phyloP scores from a whole-genome alignment of 2,797 vertebrate genomes.

The Mus minutoides region DNA sequence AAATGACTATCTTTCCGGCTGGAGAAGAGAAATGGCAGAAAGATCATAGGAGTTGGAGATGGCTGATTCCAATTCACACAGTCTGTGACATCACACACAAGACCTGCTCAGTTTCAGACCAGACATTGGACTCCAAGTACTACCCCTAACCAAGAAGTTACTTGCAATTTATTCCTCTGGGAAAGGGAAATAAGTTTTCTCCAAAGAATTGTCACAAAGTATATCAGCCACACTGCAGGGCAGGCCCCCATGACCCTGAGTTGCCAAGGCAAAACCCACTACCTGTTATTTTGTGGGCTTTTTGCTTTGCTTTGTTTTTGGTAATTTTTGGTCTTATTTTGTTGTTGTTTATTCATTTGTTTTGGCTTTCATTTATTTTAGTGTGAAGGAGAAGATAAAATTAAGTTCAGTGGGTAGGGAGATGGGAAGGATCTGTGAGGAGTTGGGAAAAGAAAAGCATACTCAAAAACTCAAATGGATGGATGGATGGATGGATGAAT shows the following conservation, averaged over 20 bases:
- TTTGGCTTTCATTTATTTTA: not conserved
- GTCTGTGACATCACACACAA: too few relatives aligned
- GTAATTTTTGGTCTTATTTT: not conserved
- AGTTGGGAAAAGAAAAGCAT: not conserved
- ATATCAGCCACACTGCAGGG: not conserved
- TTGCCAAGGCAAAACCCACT: not conserved
- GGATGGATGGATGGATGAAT: not conserved
- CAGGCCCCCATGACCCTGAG: not conserved
- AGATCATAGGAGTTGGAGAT: not conserved
- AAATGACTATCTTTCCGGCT: not conserved
- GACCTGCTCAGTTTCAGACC: not conserved
- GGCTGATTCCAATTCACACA: fast-evolving
- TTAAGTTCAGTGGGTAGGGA: not conserved
- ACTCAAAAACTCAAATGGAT: not conserved
- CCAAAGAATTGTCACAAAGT: not conserved
- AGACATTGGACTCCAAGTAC: too few relatives aligned
- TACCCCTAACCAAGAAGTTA: too few relatives aligned
- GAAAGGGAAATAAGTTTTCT: not conserved
- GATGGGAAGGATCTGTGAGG: not conserved
- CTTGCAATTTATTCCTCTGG: not conserved
- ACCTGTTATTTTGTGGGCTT: not conserved
- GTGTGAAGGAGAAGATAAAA: not conserved
- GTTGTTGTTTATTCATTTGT: not conserved
- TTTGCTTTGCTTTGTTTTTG: not conserved
- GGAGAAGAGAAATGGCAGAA: not conserved